Percentiles rank a stretch among this genome's conserved stretches.
These are phyloP conservation scores for Pseudopleuronectes americanus DNA, from an alignment of 2,797 vertebrate genomes.

Conservation along the genomic window DNA sequence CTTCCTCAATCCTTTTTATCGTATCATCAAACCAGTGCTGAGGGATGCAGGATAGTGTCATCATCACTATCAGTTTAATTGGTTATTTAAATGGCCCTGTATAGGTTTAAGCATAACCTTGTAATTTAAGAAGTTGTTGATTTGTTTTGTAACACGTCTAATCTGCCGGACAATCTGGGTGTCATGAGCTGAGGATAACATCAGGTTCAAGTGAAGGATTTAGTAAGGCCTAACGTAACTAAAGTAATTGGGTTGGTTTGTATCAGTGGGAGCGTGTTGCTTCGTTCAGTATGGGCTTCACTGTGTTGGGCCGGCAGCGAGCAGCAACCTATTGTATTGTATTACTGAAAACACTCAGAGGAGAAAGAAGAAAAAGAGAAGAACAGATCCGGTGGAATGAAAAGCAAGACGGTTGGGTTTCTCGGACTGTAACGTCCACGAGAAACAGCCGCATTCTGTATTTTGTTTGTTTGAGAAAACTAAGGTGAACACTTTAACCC, in stretches of 20 bases:
- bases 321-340: slow-evolving; percentile 15
- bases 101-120: not conserved
- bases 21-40: slow-evolving; percentile 3
- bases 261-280: slow-evolving; percentile 13
- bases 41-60: not conserved
- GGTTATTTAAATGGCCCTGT: not conserved
- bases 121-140: not conserved
- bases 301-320: not conserved
- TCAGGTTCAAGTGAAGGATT: slow-evolving; percentile 48
- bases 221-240: slow-evolving; percentile 48
- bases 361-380: slow-evolving; percentile 16
- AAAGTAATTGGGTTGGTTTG: slow-evolving; percentile 52
- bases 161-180: slow-evolving; percentile 17
- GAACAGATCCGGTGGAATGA: not conserved
- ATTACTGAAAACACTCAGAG: slow-evolving; percentile 30
- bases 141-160: slow-evolving; percentile 22
- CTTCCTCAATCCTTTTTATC: slow-evolving; percentile 7
- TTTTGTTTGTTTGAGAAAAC: slow-evolving; percentile 14
- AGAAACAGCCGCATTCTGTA: not conserved
- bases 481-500: not conserved
- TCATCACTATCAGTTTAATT: not conserved
- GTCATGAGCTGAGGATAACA: slow-evolving; percentile 40
- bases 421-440: not conserved
- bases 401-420: not conserved
- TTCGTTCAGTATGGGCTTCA: not conserved